phyloP scores from a whole-genome alignment of 2,113 vertebrate genomes.

The Nymphicus hollandicus region DNA sequence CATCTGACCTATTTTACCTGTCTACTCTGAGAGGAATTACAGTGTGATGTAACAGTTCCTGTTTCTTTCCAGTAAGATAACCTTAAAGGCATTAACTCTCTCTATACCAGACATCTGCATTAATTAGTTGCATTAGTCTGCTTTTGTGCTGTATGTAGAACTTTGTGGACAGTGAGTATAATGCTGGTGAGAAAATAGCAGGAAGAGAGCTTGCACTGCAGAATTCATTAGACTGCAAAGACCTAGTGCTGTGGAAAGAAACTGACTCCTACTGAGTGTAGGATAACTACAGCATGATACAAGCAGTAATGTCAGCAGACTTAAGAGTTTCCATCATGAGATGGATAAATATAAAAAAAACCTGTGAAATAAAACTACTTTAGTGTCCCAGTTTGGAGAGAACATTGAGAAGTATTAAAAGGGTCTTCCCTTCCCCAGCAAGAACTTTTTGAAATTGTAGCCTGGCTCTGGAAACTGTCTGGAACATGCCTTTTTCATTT shows the following conservation, averaged over 20 bases:
- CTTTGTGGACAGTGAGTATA: neutral
- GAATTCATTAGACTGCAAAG: neutral
- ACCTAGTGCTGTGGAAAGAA: neutral
- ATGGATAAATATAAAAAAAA: neutral
- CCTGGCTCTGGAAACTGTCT: neutral
- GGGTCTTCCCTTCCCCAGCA: neutral
- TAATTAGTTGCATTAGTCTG: neutral
- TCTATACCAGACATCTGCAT: neutral
- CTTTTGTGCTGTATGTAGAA: neutral
- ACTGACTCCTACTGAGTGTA: neutral
- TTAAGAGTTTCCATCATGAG: neutral
- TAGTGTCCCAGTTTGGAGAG: neutral
- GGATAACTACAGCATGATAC: neutral
- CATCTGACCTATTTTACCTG: slow-evolving; percentile 3
- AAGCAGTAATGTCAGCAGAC: neutral
- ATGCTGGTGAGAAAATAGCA: neutral
- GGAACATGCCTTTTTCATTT: neutral
- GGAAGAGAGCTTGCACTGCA: neutral
- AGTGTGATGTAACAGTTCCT: neutral
- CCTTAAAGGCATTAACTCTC: neutral
- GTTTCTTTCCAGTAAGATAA: neutral
- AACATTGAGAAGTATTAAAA: neutral
- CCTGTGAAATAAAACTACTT: neutral
- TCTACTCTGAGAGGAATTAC: neutral
- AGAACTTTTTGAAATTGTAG: neutral